Conservation (phyloP, 1,140 invertebrate genomes). For the Eulimnadia texana region DNA sequence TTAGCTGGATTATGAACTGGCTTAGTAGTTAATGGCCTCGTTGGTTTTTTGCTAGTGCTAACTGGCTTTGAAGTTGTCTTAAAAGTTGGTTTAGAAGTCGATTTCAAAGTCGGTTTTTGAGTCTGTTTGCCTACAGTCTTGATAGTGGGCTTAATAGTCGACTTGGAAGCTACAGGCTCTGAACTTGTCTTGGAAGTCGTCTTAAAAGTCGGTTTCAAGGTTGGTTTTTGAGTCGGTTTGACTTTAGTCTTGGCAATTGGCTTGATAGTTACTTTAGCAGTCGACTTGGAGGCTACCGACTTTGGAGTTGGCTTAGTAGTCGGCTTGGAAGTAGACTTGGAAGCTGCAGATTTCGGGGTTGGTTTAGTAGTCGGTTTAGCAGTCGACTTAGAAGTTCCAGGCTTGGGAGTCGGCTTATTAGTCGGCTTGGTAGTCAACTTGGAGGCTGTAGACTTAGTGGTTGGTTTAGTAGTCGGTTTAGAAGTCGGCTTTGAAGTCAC, state of each 20-base stretch:
- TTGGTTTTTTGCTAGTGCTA: background rate
- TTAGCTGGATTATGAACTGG: background rate
- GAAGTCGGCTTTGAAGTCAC: background rate
- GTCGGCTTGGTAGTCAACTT: background rate
- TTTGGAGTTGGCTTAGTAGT: background rate
- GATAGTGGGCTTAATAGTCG: background rate
- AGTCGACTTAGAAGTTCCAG: background rate
- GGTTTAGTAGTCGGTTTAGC: slow-evolving; percentile 1
- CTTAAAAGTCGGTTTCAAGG: background rate
- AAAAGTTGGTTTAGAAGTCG: background rate
- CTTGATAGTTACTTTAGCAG: background rate
- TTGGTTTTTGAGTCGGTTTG: background rate
- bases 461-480: background rate
- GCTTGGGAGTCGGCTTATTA: background rate
- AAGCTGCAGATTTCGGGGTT: background rate
- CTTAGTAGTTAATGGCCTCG: background rate
- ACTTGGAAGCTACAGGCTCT: background rate
- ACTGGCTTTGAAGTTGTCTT: slow-evolving; percentile 1
- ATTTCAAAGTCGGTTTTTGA: background rate
- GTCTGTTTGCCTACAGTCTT: background rate
- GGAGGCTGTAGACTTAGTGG: background rate
- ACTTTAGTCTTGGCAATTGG: background rate
- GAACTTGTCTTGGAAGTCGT: background rate
- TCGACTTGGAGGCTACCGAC: background rate
- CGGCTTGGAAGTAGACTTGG: background rate